A percentile compares a stretch with the other conserved stretches of the same genome.
These are phyloP conservation scores for Lordiphosa stackelbergi DNA, from an alignment of 1,140 invertebrate genomes.

Conservation along the genomic window DNA sequence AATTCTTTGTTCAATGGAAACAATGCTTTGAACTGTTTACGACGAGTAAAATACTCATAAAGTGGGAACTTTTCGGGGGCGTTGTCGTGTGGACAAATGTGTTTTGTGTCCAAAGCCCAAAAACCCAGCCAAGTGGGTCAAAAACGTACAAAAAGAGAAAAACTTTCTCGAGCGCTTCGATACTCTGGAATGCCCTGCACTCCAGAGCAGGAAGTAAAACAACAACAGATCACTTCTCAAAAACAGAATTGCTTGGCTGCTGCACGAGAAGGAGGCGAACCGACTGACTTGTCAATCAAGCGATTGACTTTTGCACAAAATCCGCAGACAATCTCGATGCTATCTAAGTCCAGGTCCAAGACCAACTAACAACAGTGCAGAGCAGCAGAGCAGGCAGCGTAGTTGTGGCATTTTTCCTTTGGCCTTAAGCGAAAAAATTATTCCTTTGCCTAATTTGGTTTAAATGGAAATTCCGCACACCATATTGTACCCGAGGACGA, in stretches of 20 bases:
- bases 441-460: constrained; percentile 72
- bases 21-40: constrained; percentile 53
- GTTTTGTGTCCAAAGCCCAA: constrained; percentile 38
- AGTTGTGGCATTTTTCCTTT: constrained; percentile 27
- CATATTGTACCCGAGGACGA: constrained; percentile 56
- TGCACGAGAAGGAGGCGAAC: constrained; percentile 2
- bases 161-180: constrained; percentile 24
- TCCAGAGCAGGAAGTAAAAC: constrained; percentile 55
- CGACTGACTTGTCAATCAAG: constrained; percentile 63
- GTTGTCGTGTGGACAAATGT: constrained; percentile 53
- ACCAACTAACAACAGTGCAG: constrained; percentile 31
- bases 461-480: constrained; percentile 73
- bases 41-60: constrained; percentile 27
- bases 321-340: constrained; percentile 65
- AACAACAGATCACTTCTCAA: constrained; percentile 13
- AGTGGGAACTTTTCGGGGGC: constrained; percentile 34
- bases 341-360: constrained; percentile 46
- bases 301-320: constrained; percentile 71
- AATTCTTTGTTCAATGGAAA: constrained; percentile 53
- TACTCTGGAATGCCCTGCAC: constrained; percentile 9
- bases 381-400: background rate
- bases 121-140: constrained; percentile 28
- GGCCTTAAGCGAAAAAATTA: constrained; percentile 59
- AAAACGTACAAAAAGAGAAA: constrained; percentile 12
- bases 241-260: constrained; percentile 28